Conservation (phyloP, 2,888 invertebrate genomes). For the Microctonus hyperodae region DNA sequence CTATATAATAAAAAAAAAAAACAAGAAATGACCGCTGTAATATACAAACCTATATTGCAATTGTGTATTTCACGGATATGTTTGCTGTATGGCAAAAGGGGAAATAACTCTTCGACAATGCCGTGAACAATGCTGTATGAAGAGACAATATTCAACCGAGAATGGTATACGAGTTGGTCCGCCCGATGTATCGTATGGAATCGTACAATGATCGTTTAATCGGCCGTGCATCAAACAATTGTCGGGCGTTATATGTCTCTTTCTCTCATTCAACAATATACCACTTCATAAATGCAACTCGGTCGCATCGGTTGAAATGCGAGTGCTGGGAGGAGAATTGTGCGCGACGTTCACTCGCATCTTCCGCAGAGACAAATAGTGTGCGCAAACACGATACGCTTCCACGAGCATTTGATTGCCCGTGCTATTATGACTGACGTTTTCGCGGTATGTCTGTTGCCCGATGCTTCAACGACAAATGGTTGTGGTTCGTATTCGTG, state of each 20-base stretch:
- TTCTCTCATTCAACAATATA: slow-evolving; percentile 11
- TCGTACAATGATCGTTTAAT: slow-evolving; percentile 61
- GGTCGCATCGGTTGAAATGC: slow-evolving; percentile 28
- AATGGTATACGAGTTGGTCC: slow-evolving; percentile 22
- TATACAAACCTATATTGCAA: not conserved
- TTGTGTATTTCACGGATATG: slow-evolving; percentile 11
- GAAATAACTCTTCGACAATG: slow-evolving; percentile 25
- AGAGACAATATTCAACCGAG: slow-evolving; percentile 52
- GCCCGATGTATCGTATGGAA: slow-evolving; percentile 43
- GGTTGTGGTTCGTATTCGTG: not conserved
- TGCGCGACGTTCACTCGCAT: slow-evolving; percentile 52
- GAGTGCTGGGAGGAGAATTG: slow-evolving; percentile 23
- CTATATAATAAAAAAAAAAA: not conserved
- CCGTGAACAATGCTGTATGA: slow-evolving; percentile 31
- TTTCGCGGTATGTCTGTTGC: slow-evolving; percentile 48
- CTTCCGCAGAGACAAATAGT: slow-evolving; percentile 55
- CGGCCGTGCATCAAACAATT: slow-evolving; percentile 61
- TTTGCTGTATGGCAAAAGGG: slow-evolving; percentile 17
- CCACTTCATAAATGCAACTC: slow-evolving; percentile 13
- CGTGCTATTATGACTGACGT: slow-evolving; percentile 59
- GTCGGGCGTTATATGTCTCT: slow-evolving; percentile 37
- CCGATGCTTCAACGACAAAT: slow-evolving; percentile 36
- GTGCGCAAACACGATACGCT: slow-evolving; percentile 45
- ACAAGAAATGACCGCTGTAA: slow-evolving; percentile 1
- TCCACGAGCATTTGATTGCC: slow-evolving; percentile 60